A percentile compares a stretch with the other conserved stretches of the same genome.
Conservation (phyloP, 1,140 invertebrate species). For the Rhyzopertha dominica region DNA sequence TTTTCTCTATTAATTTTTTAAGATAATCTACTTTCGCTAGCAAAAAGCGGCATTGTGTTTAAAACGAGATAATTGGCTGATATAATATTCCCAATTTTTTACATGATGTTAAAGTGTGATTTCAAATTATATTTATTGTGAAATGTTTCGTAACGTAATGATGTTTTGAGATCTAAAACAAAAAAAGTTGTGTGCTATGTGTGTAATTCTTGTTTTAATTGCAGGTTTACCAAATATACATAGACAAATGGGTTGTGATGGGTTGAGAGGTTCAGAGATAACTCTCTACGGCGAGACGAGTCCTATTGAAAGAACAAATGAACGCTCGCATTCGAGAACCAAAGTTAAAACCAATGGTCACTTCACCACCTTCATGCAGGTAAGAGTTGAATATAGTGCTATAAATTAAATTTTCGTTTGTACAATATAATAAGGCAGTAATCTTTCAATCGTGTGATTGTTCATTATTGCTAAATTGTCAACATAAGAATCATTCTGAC, state of each 20-base stretch:
- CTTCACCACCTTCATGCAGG: constrained; percentile 56
- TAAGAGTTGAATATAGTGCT: too few relatives aligned
- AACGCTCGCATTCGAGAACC: constrained; percentile 42
- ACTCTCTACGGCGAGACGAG: constrained; percentile 43
- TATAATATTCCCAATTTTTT: not conserved
- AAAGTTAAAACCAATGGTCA: constrained; percentile 62
- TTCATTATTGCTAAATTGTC: too few relatives aligned
- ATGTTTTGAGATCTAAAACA: constrained; percentile 53
- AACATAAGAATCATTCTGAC: too few relatives aligned
- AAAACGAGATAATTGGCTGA: not conserved
- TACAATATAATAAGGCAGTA: too few relatives aligned
- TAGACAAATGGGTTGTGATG: constrained; percentile 26
- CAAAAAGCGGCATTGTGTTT: constrained; percentile 2
- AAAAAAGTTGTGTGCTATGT: not conserved
- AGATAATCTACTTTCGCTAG: too few relatives aligned
- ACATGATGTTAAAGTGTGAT: not conserved
- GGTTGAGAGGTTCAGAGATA: constrained; percentile 42
- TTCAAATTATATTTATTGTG: constrained; percentile 1
- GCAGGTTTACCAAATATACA: constrained; percentile 13
- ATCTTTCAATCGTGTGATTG: too few relatives aligned
- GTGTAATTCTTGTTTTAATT: constrained; percentile 9
- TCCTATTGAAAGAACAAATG: constrained; percentile 25
- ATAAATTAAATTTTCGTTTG: too few relatives aligned
- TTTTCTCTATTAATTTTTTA: too few relatives aligned
- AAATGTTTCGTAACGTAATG: not conserved